These are phyloP conservation scores for Sinella curviseta DNA, from an alignment of 1,140 invertebrate species.

Conservation along the genomic window DNA sequence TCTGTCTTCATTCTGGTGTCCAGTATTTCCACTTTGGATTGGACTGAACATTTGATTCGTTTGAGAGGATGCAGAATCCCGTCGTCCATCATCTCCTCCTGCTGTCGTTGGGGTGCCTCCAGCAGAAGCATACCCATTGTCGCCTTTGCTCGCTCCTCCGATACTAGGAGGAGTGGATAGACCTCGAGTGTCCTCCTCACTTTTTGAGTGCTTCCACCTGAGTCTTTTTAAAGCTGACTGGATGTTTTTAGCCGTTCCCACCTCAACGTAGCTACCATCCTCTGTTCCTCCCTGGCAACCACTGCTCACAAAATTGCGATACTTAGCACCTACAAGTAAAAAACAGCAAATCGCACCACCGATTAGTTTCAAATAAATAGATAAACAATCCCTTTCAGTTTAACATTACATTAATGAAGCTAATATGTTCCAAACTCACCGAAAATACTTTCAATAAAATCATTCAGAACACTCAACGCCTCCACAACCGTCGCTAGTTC, in stretches of 20 bases:
- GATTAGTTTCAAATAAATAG: no score
- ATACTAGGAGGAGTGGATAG: neutral
- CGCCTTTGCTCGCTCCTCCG: neutral
- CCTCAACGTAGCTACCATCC: neutral
- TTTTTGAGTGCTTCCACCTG: neutral
- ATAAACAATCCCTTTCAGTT: neutral
- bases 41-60: neutral
- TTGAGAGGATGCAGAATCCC: neutral
- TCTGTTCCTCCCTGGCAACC: no score
- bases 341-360: no score
- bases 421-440: neutral
- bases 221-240: neutral
- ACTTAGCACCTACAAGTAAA: neutral
- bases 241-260: neutral
- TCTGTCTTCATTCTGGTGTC: neutral
- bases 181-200: no score
- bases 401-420: neutral
- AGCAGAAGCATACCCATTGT: neutral
- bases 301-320: neutral
- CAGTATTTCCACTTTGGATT: neutral
- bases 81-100: neutral
- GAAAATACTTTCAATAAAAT: slow-evolving; percentile 11
- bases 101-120: neutral
- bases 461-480: neutral
- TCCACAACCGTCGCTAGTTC: slow-evolving; percentile 5